Evolutionary conservation across 1,140 invertebrate species (phyloP), one percentile per base, ranked within the genome.

Genomic region (Cephus cinctus): DNA sequence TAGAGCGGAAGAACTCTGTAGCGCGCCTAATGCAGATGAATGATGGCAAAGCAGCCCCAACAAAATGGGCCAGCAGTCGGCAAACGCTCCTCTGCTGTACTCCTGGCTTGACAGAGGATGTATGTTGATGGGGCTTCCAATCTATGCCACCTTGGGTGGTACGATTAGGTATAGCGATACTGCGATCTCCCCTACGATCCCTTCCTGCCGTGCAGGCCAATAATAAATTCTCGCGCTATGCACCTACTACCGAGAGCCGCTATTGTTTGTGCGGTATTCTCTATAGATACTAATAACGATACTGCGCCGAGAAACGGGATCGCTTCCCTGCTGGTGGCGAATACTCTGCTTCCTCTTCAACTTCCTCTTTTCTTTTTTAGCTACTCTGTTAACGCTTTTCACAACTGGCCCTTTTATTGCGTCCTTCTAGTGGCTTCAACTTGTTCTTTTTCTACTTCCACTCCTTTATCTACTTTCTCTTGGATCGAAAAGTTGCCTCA

Each of bases 101-200:
- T 18, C 32, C 27, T 47, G 45, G 34, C 25, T 41, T 54, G 59
- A 45, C 58, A 55, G 67, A 73, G 71, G 69, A 72, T 72, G 68
- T 72, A 56, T 63, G 69, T 57, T 65, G 71, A 72, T 73, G 62
- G 61, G 68, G 67, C 67, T 69, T 62, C 71, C 65, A 75, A 76
- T 75, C 71, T 74, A 65, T 74, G 71, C 74, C 74, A 75, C 74
- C 74, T 75, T 76, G 73, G 71, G 67, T 76, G 72, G 71, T 75
- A 75, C 68, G 65, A 75, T 75, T 72, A 71, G 68, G 56, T 73
- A 67, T 71, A 62, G 56, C 58, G 56, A 61, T 61, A 42, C 18
- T 52, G 35, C 56, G 55, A 50, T 65, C 58, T 65, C 69, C 71
- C 66, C 69, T 68, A 65, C 61, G 63, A 72, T 73, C 69, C 71